phyloP scores from a whole-genome alignment of 2,888 invertebrate genomes.

The Acrobasis suavella region DNA sequence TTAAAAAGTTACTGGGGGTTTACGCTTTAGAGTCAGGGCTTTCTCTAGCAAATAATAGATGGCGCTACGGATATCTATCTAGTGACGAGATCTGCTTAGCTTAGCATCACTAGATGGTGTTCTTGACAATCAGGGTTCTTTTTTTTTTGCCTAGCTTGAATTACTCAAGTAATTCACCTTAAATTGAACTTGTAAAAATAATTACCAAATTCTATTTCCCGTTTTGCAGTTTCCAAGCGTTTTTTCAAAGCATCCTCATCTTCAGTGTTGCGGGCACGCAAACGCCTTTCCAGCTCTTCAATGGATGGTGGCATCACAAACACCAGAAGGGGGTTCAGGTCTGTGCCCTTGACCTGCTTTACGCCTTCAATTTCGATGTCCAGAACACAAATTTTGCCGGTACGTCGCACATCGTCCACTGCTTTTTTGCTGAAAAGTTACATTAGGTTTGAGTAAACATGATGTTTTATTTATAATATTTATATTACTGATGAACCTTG shows the following conservation, averaged over 20 bases:
- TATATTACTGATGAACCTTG: too few relatives aligned
- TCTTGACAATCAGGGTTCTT: too few relatives aligned
- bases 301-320: slow-evolving; percentile 97
- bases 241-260: slow-evolving; percentile 91
- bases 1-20: too few relatives aligned
- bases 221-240: slow-evolving; percentile 88
- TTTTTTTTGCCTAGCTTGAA: too few relatives aligned
- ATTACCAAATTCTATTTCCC: slow-evolving; percentile 93
- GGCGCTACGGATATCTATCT: too few relatives aligned
- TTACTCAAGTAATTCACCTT: background rate
- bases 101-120: too few relatives aligned
- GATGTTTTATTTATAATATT: too few relatives aligned
- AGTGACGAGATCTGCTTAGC: too few relatives aligned
- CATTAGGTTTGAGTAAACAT: slow-evolving; percentile 9
- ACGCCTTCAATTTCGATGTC: slow-evolving; percentile 98
- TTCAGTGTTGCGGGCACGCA: slow-evolving; percentile 93
- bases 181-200: slow-evolving; percentile 2
- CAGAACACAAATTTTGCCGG: slow-evolving; percentile 94
- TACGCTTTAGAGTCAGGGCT: too few relatives aligned
- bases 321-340: slow-evolving; percentile 91
- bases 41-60: too few relatives aligned
- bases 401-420: slow-evolving; percentile 89
- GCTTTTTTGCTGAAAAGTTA: slow-evolving; percentile 87
- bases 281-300: slow-evolving; percentile 87
- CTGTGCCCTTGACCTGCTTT: slow-evolving; percentile 89